Percentiles rank a stretch among this genome's conserved stretches.
phyloP scores from a whole-genome alignment of 2,797 vertebrate genomes.

The Alosa sapidissima region DNA sequence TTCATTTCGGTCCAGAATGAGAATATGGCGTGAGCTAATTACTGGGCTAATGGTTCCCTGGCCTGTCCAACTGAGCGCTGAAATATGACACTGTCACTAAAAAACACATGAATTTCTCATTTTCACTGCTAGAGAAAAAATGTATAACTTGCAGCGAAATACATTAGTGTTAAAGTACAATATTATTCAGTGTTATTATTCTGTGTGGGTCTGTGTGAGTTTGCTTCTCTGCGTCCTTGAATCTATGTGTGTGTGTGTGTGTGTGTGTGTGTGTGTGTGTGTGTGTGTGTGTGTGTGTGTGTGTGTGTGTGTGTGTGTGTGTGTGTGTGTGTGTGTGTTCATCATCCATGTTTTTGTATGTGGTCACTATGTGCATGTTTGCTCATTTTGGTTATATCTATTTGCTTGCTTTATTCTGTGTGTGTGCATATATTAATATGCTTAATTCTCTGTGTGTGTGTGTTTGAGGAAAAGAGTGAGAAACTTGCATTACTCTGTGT shows the following conservation, averaged over 20 bases:
- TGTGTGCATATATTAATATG: background rate
- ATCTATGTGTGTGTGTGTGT: slow-evolving; percentile 41
- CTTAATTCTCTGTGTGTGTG: slow-evolving; percentile 26
- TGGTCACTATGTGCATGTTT: slow-evolving; percentile 42
- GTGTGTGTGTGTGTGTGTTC: too few species aligned
- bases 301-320: too few species aligned
- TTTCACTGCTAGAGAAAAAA: slow-evolving; percentile 32
- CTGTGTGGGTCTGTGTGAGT: background rate
- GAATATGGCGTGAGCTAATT: slow-evolving; percentile 75
- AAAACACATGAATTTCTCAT: slow-evolving; percentile 59
- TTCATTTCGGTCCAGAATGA: slow-evolving; percentile 72
- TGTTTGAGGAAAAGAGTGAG: slow-evolving; percentile 30
- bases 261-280: slow-evolving; percentile 20
- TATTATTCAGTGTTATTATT: slow-evolving; percentile 51
- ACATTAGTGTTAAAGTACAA: slow-evolving; percentile 57
- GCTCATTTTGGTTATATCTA: background rate
- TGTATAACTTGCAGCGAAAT: slow-evolving; percentile 52
- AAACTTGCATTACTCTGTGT: background rate
- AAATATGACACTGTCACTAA: slow-evolving; percentile 69
- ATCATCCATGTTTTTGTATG: slow-evolving; percentile 27
- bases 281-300: background rate
- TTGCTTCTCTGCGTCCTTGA: background rate
- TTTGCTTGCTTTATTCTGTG: background rate
- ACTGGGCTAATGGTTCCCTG: slow-evolving; percentile 70
- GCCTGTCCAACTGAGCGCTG: slow-evolving; percentile 69